Conservation (phyloP, 92 coral and sea anemone genomes). For the Nematostella vectensis region DNA sequence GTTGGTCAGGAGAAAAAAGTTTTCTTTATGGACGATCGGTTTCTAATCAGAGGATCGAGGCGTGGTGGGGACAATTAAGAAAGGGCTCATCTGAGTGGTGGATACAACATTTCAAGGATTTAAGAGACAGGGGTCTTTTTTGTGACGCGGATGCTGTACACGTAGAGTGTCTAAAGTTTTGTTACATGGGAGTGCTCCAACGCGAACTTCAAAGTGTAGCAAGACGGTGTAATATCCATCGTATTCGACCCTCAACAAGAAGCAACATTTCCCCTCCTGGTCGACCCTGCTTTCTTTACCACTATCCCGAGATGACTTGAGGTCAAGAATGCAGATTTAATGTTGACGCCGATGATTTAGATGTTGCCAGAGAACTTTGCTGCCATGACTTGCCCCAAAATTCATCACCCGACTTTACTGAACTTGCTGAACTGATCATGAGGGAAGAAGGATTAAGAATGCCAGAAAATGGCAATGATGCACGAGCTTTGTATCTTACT, state of each 20-base stretch:
- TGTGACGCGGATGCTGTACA: constrained; percentile 23
- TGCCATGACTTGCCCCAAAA: not conserved
- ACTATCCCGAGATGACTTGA: not conserved
- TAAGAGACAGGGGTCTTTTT: constrained; percentile 36
- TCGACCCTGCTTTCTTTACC: not conserved
- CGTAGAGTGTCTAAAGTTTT: constrained; percentile 46
- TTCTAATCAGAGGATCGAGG: constrained; percentile 49
- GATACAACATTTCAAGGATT: constrained; percentile 45
- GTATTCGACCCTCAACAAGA: constrained; percentile 30
- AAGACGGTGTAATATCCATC: constrained; percentile 36
- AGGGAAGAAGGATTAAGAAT: not conserved
- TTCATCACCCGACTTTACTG: not conserved
- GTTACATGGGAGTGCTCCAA: constrained; percentile 30
- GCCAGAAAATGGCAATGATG: not conserved
- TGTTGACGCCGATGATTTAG: not conserved
- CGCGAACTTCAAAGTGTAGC: constrained; percentile 40
- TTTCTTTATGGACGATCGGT: constrained; percentile 44
- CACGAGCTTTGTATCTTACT: not conserved
- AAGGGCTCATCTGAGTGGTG: constrained; percentile 38
- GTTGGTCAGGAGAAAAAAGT: constrained; percentile 46
- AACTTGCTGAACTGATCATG: not conserved
- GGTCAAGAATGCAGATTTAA: too few relatives aligned
- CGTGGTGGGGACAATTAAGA: constrained; percentile 38
- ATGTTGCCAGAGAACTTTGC: not conserved
- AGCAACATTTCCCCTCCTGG: constrained; percentile 30